phyloP scores from a whole-genome alignment of 92 coral and sea anemone genomes.

The Epizoanthus illoricatus region DNA sequence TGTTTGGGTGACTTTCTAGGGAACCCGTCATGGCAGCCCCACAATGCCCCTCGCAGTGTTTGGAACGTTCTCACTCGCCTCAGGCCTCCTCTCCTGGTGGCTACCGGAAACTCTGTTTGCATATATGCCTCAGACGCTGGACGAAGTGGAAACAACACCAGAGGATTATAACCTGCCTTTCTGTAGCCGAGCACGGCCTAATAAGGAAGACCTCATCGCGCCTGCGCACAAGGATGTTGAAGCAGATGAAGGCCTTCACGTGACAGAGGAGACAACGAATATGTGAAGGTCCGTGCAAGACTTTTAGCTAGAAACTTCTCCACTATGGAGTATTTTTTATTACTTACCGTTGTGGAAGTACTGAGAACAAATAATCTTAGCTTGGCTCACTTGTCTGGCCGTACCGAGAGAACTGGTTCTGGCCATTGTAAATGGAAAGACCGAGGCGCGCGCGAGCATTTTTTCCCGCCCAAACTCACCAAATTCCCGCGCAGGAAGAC shows the following conservation, averaged over 20 bases:
- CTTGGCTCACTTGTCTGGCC: no score
- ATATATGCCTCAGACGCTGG: constrained; percentile 40
- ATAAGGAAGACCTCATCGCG: constrained; percentile 10
- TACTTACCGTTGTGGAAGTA: no score
- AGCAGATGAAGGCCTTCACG: neutral
- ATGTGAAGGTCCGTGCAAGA: neutral
- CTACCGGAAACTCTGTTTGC: constrained; percentile 39
- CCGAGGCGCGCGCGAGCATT: no score
- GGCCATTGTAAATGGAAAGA: no score
- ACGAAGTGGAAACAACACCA: constrained; percentile 29
- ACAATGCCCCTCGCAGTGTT: constrained; percentile 41
- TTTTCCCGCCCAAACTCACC: no score
- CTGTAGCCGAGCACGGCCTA: constrained; percentile 8
- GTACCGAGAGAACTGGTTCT: no score
- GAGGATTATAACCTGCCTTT: constrained; percentile 35
- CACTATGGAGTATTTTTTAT: no score
- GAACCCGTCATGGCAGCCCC: constrained; percentile 26
- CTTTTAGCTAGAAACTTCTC: no score
- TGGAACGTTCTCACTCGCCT: constrained; percentile 39
- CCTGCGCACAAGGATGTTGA: neutral
- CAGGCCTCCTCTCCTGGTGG: constrained; percentile 38
- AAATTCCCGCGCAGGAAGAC: no score
- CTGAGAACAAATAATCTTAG: no score
- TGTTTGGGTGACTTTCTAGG: neutral
- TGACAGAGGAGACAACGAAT: neutral